Evolutionary conservation across 2,888 invertebrate genomes (phyloP).

Genomic region (Pimpla rufipes): DNA sequence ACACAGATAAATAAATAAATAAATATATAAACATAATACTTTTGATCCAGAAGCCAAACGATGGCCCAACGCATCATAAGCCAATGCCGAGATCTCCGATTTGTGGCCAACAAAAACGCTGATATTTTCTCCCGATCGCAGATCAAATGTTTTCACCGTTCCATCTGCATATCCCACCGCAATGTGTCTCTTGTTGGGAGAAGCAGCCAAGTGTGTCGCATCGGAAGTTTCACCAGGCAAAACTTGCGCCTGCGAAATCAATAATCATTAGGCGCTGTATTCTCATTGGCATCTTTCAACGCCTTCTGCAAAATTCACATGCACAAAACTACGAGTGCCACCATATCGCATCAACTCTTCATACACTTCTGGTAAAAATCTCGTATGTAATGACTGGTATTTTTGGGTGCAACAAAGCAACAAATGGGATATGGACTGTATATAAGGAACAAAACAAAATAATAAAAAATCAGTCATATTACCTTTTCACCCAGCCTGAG

Average conservation of each 20-base stretch:
- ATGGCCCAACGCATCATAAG: constrained; percentile 94
- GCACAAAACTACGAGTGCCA: too few relatives aligned
- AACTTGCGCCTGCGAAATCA: constrained; percentile 89
- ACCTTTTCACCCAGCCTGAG: constrained; percentile 94
- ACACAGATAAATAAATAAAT: constrained; percentile 84
- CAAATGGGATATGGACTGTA: too few relatives aligned
- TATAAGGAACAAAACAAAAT: too few relatives aligned
- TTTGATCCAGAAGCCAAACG: constrained; percentile 95
- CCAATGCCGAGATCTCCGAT: constrained; percentile 92
- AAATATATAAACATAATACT: constrained; percentile 84
- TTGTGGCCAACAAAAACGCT: constrained; percentile 94
- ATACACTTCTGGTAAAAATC: too few relatives aligned
- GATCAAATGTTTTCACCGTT: constrained; percentile 92
- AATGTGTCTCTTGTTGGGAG: constrained; percentile 91
- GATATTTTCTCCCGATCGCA: constrained; percentile 90
- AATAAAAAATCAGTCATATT: constrained; percentile 71
- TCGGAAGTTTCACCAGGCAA: constrained; percentile 93
- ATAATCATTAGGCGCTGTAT: constrained; percentile 25
- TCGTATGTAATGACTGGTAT: too few relatives aligned
- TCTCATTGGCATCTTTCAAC: background rate
- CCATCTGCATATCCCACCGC: constrained; percentile 98
- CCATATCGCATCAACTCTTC: too few relatives aligned
- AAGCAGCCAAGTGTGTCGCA: constrained; percentile 92
- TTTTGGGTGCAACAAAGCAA: too few relatives aligned
- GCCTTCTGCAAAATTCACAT: background rate